Conservation (phyloP, 2,113 vertebrate species). For the Nannospalax galili region DNA sequence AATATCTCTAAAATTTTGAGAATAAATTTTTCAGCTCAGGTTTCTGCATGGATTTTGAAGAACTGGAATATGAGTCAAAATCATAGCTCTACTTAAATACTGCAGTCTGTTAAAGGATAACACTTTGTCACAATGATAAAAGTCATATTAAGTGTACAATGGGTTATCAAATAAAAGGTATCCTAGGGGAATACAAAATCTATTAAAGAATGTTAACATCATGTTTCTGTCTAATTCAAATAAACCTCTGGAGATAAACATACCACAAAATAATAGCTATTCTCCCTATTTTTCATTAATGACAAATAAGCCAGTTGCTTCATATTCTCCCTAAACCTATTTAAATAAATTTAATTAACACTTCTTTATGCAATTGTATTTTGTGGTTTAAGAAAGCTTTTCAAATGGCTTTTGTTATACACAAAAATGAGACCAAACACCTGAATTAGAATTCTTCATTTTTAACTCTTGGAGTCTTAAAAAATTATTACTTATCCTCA, state of each 20-base stretch:
- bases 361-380: conserved; percentile 23
- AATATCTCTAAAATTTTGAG: conserved; percentile 11
- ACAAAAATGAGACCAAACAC: neutral
- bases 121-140: neutral
- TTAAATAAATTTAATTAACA: conserved; percentile 65
- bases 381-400: conserved; percentile 43
- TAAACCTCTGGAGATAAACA: conserved; percentile 51
- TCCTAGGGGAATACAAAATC: conserved; percentile 39
- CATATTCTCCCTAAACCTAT: conserved; percentile 44
- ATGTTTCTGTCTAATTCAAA: conserved; percentile 61
- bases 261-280: conserved; percentile 56
- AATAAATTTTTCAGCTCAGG: conserved; percentile 4
- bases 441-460: conserved; percentile 55
- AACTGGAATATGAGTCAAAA: neutral
- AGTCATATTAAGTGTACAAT: conserved; percentile 32
- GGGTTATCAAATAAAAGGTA: conserved; percentile 55
- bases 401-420: conserved; percentile 25
- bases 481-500: conserved; percentile 10
- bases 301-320: conserved; percentile 41
- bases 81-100: neutral
- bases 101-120: neutral
- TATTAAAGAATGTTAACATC: conserved; percentile 60
- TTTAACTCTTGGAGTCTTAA: neutral
- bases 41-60: neutral
- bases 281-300: neutral